Base-by-base conservation (phyloP, 1,140 invertebrate genomes). In the Drosophila quadrilineata region DNA sequence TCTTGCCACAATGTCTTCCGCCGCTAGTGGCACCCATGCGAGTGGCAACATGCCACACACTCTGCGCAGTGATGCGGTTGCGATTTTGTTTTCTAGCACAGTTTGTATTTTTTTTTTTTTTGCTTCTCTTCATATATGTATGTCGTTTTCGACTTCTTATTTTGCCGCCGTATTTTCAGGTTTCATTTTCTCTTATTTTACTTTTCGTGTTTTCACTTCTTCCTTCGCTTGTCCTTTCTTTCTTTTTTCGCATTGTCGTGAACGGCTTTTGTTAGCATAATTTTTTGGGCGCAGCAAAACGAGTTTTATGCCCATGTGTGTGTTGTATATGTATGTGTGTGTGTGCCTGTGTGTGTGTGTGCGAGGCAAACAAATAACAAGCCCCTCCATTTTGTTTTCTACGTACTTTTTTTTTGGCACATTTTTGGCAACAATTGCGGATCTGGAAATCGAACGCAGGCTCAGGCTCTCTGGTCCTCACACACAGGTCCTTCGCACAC, bases 221-320 rank as follows among this genome's bases (percentile, higher is more conserved):
- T 54, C 31, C 6, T 31, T 5, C 1, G 10, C 21, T 53, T 16
- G 16, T 22, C 14, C 28, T 29, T 33, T 29, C 24, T 29, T 50
- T 38, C 50, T 60, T 65, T 54, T 54, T 45, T 52, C 41, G 43
- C 66, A 49, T 50, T 50, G 45, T 57, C 64, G 68, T 54, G 64
- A 35, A 80, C 68, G 64, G 63, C 79, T 77, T 85, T 85, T 77
- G 79, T 74, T 84, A 73, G 77, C 79, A 84, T 85, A 85, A 84
- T 85, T 84, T 84, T 77, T n/a, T n/a, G n/a, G n/a, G 60, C 49
- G 40, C 49, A 24, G 56, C 29, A 36, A 56, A 31, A 40, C 43
- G 57, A 50, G 29, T 63, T 64, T 68, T 62, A 29, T 14, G 36
- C 21, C 12, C 19, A 9, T 35, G 9, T 5, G 19, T 17, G 6